Base-by-base conservation (phyloP, 37 sponge, comb jelly and placozoan species). In the Amphimedon queenslandica region DNA sequence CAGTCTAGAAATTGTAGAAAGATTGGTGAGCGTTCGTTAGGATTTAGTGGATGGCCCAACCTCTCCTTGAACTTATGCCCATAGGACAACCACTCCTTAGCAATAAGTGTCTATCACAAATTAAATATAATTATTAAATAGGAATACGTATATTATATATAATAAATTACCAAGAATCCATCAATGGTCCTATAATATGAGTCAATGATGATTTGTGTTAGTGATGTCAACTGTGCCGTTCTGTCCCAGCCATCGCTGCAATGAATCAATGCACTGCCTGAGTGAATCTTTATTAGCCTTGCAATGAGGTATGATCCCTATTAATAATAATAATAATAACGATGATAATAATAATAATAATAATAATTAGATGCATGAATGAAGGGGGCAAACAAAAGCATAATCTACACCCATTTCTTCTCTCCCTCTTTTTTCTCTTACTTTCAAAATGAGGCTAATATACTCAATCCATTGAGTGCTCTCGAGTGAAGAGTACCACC, bases 191-290 rank as follows among this genome's bases (percentile, higher is more conserved):
- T 79, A 64, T 95, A 98, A 74, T 75, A 92, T 27, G 91, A 77
- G 71, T 98, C 99, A 64, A 98, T 78, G 72, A 98, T 73, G 29
- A 98, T 69, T 73, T 95, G 96, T 2, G 93, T 42, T 27, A 98
- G 81, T 38, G 93, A 85, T 36, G 90, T 88, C 39, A 98, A 84
- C 70, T 98, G 99, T 27, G 96, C 82, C 37, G 99, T 98, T 21
- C 99, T 53, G 71, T 98, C 99, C 99, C 99, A 98, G 11, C 99
- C 99, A 70, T 98, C 99, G 57, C 96, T 95, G 70, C 99, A 98
- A 76, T 98, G 99, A 25, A 98, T 78, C 39, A 98, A 83, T 0
- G 81, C 85, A 58, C 80, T 79, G 39, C 89, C 83, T 16, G 41
- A 68, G 28, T 85, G 80, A 23, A 70, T 77, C 57, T 75, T 80